These are phyloP conservation scores for Octonoba sinensis DNA, from an alignment of 2,888 invertebrate species.

Conservation along the genomic window DNA sequence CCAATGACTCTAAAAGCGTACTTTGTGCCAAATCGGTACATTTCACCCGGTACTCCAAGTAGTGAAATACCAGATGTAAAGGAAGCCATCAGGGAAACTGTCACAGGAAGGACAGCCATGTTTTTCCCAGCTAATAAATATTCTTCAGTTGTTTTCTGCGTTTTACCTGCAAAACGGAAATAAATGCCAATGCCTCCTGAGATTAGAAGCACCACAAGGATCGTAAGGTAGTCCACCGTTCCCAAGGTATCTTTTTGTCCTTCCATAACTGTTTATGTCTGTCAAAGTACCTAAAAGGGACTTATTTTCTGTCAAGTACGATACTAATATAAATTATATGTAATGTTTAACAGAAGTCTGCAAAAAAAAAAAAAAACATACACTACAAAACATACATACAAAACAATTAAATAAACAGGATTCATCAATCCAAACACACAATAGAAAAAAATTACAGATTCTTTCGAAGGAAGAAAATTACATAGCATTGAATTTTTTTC, in stretches of 20 bases:
- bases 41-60: conserved; percentile 88
- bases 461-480: too few relatives aligned
- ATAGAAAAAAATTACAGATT: too few relatives aligned
- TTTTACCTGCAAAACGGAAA: conserved; percentile 86
- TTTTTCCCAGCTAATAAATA: conserved; percentile 82
- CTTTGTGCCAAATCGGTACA: conserved; percentile 85
- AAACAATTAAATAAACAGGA: too few relatives aligned
- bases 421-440: too few relatives aligned
- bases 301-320: too few relatives aligned
- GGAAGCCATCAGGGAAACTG: conserved; percentile 91
- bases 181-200: conserved; percentile 78
- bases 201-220: conserved; percentile 7
- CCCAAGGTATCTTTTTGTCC: not conserved
- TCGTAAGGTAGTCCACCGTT: conserved; percentile 11
- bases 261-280: not conserved
- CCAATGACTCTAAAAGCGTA: conserved; percentile 85
- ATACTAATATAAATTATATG: too few relatives aligned
- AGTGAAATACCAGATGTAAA: conserved; percentile 84
- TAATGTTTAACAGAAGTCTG: too few relatives aligned
- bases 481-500: too few relatives aligned
- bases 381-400: too few relatives aligned
- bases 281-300: not conserved
- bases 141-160: conserved; percentile 81
- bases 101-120: conserved; percentile 84
- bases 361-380: too few relatives aligned